Evolutionary conservation across 1,140 invertebrate species (phyloP).

Genomic region (Conus ventricosus): DNA sequence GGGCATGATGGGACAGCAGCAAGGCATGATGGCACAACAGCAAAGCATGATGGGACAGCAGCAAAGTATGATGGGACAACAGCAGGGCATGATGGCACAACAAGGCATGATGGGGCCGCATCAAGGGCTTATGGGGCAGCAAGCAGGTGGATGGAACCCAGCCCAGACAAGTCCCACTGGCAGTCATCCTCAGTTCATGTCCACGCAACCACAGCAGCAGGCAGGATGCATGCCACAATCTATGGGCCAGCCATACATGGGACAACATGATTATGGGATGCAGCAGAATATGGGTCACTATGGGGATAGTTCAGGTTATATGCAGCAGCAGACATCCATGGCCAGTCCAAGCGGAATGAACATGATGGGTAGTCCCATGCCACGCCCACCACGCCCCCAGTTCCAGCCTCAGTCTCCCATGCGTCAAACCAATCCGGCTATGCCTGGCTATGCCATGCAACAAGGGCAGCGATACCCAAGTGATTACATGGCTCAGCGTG

Average conservation of each 20-base stretch:
- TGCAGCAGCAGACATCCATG: constrained; percentile 52
- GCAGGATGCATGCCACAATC: constrained; percentile 44
- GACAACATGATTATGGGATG: constrained; percentile 57
- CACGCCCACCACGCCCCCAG: constrained; percentile 4
- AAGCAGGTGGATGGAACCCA: constrained; percentile 46
- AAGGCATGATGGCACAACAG: constrained; percentile 33
- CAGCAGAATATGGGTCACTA: constrained; percentile 47
- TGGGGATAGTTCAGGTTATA: constrained; percentile 41
- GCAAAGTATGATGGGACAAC: constrained; percentile 25
- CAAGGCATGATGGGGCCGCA: constrained; percentile 35
- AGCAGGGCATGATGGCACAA: constrained; percentile 25
- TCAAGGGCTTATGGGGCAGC: constrained; percentile 34
- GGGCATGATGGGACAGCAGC: constrained; percentile 34
- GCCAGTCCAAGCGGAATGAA: constrained; percentile 44
- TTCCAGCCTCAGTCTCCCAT: constrained; percentile 35
- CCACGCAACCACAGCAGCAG: constrained; percentile 66
- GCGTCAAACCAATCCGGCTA: constrained; percentile 25
- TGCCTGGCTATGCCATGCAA: constrained; percentile 30
- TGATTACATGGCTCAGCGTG: constrained; percentile 24
- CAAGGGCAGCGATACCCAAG: constrained; percentile 34
- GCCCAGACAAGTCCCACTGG: constrained; percentile 54
- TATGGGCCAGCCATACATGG: constrained; percentile 46
- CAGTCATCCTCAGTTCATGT: constrained; percentile 47
- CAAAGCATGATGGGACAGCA: constrained; percentile 28
- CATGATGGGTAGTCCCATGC: constrained; percentile 35